Evolutionary conservation across 1,140 invertebrate species (phyloP), one percentile per base, ranked within the genome.

Genomic region (Paramacrobiotus metropolitanus): DNA sequence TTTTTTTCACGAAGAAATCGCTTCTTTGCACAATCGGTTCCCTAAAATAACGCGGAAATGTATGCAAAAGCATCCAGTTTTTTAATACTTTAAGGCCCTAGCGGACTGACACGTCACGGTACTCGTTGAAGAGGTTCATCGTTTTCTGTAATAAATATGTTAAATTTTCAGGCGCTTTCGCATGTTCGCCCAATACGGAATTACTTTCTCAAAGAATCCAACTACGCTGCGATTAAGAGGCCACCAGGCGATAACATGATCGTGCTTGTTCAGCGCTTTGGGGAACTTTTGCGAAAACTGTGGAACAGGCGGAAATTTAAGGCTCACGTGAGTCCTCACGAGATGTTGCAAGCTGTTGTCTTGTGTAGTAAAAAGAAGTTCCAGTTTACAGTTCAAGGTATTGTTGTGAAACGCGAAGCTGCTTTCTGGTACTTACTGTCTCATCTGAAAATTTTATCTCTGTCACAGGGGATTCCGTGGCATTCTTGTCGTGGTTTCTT

Each of bases 291-390:
- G 72, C 74, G 95, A 2, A 99, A 99, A 74, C 76, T 99, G 65
- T 99, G 95, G 95, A 99, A 99, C 75, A 92, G 93, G 0, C 76
- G 90, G 62, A 97, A 97, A 71, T 99, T 99, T 70, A 98, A 98
- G 76, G 87, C 93, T 2, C 95, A 99, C 71, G 95, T 99, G 1
- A 96, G 91, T 60, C 95, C 95, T 0, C 95, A 99, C 74, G 95
- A 99, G 78, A 99, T 99, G 94, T 75, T 99, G 18, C 95, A 99
- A 75, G 90, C 95, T 31, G 92, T 99, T 30, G 94, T 98, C 1
- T 74, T 97, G 3, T 97, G 91, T 83, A 95, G 90, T 68, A 88
- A 91, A 71, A 99, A 99, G 70, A 82, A 83, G 67, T 99, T 97
- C 72, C 93, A 99, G 71, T 95, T 99, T 70, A 98, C 91, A 1